Evolutionary conservation across 92 coral and sea anemone species (phyloP).

Genomic region (Parazoanthus swiftii): DNA sequence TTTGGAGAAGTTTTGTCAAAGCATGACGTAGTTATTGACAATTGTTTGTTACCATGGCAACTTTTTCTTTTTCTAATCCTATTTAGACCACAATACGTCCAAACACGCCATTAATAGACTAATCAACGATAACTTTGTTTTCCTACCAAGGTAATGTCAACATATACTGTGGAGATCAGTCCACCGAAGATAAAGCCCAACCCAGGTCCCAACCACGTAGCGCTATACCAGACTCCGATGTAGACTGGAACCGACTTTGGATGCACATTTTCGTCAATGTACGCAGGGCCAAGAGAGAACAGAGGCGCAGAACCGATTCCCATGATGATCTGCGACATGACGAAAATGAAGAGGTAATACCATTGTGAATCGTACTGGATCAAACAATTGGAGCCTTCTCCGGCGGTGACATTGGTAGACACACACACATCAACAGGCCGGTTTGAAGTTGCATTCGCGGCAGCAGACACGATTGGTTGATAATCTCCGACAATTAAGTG

Average conservation of each 20-base stretch:
- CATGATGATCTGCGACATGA: constrained; percentile 75
- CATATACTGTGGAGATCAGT: constrained; percentile 6
- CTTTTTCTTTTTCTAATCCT: no score
- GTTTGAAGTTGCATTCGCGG: constrained; percentile 24
- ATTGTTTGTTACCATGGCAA: no score
- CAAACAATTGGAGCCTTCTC: constrained; percentile 49
- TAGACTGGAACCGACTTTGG: constrained; percentile 83
- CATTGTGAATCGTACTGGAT: constrained; percentile 64
- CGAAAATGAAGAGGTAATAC: constrained; percentile 72
- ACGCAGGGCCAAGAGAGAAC: constrained; percentile 87
- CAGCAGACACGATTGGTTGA: constrained; percentile 47
- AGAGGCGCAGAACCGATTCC: constrained; percentile 91
- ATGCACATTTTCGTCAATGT: constrained; percentile 86
- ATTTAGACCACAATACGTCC: no score
- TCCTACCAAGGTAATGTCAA: constrained; percentile 14
- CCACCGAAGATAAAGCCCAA: constrained; percentile 84
- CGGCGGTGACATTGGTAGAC: constrained; percentile 38
- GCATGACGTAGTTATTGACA: no score
- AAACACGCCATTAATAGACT: not conserved
- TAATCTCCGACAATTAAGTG: constrained; percentile 71
- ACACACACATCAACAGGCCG: constrained; percentile 49
- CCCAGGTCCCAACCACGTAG: constrained; percentile 75
- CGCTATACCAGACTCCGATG: constrained; percentile 71
- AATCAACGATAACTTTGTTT: not conserved
- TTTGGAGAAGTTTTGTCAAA: no score